Percentiles rank a stretch among this genome's conserved stretches.
These are phyloP conservation scores for Alviniconcha marisindica DNA, from an alignment of 1,140 invertebrate species.

Conservation along the genomic window DNA sequence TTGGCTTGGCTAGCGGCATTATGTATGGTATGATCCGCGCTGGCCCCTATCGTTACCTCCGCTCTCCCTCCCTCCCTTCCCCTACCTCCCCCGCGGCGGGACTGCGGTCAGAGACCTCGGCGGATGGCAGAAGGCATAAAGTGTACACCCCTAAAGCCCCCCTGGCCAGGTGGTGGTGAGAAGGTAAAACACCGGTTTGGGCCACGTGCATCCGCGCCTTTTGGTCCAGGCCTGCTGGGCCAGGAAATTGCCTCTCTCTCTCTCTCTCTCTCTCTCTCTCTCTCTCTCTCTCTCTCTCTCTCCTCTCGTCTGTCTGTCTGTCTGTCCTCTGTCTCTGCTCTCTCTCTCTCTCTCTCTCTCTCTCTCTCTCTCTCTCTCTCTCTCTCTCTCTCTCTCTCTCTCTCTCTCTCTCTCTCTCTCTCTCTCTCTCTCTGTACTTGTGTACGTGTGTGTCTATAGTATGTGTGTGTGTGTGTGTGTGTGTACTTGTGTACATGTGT, in stretches of 20 bases:
- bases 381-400: background rate
- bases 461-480: too few species aligned
- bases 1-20: background rate
- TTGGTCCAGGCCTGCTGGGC: too few species aligned
- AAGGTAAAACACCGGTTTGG: conserved; percentile 8
- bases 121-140: conserved; percentile 7
- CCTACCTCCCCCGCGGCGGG: background rate
- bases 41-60: background rate
- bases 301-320: background rate
- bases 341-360: background rate
- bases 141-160: background rate
- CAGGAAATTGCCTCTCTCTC: too few species aligned
- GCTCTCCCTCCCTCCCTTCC: background rate
- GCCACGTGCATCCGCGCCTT: too few species aligned
- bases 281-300: background rate
- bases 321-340: background rate
- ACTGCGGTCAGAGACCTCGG: conserved; percentile 14
- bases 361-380: background rate
- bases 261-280: background rate
- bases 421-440: background rate
- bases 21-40: background rate
- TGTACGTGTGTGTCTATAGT: background rate
- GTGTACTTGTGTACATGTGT: background rate
- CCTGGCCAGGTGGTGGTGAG: background rate
- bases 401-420: background rate